These are phyloP conservation scores for Chrysolina americana DNA, from an alignment of 2,888 invertebrate genomes.

Conservation along the genomic window DNA sequence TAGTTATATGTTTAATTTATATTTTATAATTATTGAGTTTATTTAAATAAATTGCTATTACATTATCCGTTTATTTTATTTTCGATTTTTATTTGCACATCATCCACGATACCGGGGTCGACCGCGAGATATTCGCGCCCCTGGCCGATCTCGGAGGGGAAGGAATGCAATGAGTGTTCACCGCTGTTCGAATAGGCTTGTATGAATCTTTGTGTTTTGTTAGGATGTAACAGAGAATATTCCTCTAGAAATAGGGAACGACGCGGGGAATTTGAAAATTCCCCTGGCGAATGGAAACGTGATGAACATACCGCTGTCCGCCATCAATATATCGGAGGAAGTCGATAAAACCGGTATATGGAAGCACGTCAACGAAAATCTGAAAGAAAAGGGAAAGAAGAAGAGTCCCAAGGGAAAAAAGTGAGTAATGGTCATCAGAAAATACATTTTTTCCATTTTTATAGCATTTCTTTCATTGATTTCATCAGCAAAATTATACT, in stretches of 20 bases:
- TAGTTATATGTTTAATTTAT: conserved; percentile 51
- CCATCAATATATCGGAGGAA: conserved; percentile 94
- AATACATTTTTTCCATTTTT: not conserved
- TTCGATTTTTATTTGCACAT: conserved; percentile 35
- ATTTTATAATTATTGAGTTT: conserved; percentile 50
- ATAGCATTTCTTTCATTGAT: too few species aligned
- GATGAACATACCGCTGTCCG: conserved; percentile 88
- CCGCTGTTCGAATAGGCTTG: not conserved
- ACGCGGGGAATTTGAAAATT: conserved; percentile 81
- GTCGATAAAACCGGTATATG: conserved; percentile 94
- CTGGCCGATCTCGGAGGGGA: not conserved
- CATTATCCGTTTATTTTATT: conserved; percentile 49
- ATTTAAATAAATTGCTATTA: conserved; percentile 55
- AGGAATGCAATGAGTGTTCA: not conserved
- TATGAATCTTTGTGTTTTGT: conserved; percentile 33
- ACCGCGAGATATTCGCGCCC: not conserved
- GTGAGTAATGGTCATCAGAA: conserved; percentile 35
- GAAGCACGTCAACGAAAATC: conserved; percentile 89
- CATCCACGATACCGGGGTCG: not conserved
- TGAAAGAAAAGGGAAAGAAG: conserved; percentile 67
- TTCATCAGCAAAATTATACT: too few species aligned
- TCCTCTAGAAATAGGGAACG: conserved; percentile 53
- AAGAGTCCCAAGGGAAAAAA: conserved; percentile 56
- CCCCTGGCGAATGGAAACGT: conserved; percentile 91
- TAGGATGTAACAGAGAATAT: conserved; percentile 31